Evolutionary conservation across 2,888 invertebrate genomes (phyloP).

Genomic region (Miltochrista miniata): DNA sequence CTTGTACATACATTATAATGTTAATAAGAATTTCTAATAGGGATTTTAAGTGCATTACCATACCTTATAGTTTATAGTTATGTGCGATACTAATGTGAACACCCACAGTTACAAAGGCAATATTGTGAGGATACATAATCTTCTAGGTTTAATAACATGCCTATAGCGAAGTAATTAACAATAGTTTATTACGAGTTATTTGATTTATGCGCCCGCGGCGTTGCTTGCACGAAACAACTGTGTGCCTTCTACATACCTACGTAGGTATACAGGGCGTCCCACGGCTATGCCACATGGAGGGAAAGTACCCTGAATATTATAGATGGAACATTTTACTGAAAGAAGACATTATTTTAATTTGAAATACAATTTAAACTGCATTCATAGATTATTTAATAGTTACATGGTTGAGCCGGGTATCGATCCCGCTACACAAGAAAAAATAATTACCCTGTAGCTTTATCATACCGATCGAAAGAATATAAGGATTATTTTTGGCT

Average conservation of each 20-base stretch:
- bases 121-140: constrained; percentile 21
- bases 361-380: too few relatives aligned
- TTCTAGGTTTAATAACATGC: constrained; percentile 23
- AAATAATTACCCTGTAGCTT: too few relatives aligned
- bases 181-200: constrained; percentile 38
- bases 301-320: too few relatives aligned
- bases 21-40: not conserved
- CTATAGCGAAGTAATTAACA: constrained; percentile 32
- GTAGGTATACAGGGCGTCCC: constrained; percentile 2
- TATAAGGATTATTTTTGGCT: too few relatives aligned
- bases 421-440: too few relatives aligned
- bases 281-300: too few relatives aligned
- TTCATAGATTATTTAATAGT: too few relatives aligned
- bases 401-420: too few relatives aligned
- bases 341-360: too few relatives aligned
- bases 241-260: constrained; percentile 2
- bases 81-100: not conserved
- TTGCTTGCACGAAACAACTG: constrained; percentile 15
- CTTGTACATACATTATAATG: not conserved
- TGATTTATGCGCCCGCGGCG: constrained; percentile 28
- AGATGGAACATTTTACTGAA: too few relatives aligned
- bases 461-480: too few relatives aligned
- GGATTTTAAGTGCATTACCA: not conserved
- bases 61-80: not conserved
- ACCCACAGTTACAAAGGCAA: constrained; percentile 1